A percentile compares a stretch with the other conserved stretches of the same genome.
Evolutionary conservation across 1,140 invertebrate genomes (phyloP).

Genomic region (Diabrotica virgifera): DNA sequence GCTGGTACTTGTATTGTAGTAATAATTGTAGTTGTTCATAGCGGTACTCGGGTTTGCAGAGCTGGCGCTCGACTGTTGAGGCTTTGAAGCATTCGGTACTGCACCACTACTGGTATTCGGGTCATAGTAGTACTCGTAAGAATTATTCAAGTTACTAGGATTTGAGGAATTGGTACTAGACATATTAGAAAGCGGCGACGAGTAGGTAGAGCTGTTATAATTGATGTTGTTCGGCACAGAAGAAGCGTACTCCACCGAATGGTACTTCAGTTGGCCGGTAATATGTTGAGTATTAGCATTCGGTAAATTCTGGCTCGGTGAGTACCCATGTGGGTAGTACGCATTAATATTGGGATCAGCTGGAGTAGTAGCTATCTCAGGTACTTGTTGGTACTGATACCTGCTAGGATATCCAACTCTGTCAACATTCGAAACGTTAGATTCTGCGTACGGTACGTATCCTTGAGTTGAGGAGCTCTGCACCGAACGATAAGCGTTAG

Average conservation of each 20-base stretch:
- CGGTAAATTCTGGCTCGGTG: constrained; percentile 21
- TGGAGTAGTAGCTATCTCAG: neutral
- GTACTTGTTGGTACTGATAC: neutral
- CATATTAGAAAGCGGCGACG: constrained; percentile 19
- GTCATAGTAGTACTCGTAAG: neutral
- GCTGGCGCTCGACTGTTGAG: neutral
- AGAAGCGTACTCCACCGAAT: constrained; percentile 24
- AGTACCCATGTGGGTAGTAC: constrained; percentile 31
- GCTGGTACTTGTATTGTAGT: too few species aligned
- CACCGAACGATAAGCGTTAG: constrained; percentile 32
- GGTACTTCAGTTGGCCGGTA: constrained; percentile 18
- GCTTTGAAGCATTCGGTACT: neutral
- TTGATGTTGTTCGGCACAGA: constrained; percentile 21
- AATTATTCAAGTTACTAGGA: neutral
- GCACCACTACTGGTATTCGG: neutral
- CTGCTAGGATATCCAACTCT: constrained; percentile 8
- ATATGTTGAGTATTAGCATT: neutral
- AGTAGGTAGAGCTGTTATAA: constrained; percentile 20
- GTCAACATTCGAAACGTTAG: neutral
- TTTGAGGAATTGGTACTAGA: constrained; percentile 4
- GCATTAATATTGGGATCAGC: constrained; percentile 4
- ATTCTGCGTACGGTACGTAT: constrained; percentile 11
- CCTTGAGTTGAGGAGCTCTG: constrained; percentile 19
- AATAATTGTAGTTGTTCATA: too few species aligned
- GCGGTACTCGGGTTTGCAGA: neutral